Evolutionary conservation across 1,140 invertebrate genomes (phyloP), one percentile per base, ranked within the genome.

Genomic region (Eueides isabella): DNA sequence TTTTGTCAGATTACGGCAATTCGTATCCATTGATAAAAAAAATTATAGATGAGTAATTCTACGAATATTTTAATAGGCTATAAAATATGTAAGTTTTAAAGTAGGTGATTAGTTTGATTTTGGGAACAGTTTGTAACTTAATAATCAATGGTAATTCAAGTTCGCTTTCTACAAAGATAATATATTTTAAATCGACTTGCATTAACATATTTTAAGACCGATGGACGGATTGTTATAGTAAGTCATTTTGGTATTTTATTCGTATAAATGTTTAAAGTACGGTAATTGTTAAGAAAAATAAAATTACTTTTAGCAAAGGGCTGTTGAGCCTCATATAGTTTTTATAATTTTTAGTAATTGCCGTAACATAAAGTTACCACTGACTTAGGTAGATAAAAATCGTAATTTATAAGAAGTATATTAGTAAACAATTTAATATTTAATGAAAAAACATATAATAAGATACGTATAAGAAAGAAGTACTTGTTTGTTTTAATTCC

Each of bases 11-110:
- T 74, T 76, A 72, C 67, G 74, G 70, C 71, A 72, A 77, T 77
- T 74, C 71, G 35, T 35, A 55, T 82, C 67, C 85, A 88, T 85
- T 89, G 82, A 88, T 84, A 85, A 86, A 84, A 84, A n/a, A 83
- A 63, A 78, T 65, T 68, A 73, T 69, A 62, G 44, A 35, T 33
- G 64, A 19, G 16, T 75, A 71, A 71, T 69, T 28, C 61, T 75
- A 44, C 35, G 73, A 75, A 48, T 48, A 61, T 19, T 26, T 23
- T 64, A 12, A 67, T 61, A 64, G 61, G 33, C 44, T 48, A 64
- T 44, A 63, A 69, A 64, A 71, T 29, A 41, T 63, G 33, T 67
- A 29, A 44, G 23, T 31, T 63, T 63, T 63, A 30, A 19, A 2
- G n/a, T 55, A 55, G 35, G 11, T 38, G 35, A 38, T 38, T 3